A percentile compares a stretch with the other conserved stretches of the same genome.
phyloP scores from a whole-genome alignment of 2,797 vertebrate genomes.

The Malurus splendens region DNA sequence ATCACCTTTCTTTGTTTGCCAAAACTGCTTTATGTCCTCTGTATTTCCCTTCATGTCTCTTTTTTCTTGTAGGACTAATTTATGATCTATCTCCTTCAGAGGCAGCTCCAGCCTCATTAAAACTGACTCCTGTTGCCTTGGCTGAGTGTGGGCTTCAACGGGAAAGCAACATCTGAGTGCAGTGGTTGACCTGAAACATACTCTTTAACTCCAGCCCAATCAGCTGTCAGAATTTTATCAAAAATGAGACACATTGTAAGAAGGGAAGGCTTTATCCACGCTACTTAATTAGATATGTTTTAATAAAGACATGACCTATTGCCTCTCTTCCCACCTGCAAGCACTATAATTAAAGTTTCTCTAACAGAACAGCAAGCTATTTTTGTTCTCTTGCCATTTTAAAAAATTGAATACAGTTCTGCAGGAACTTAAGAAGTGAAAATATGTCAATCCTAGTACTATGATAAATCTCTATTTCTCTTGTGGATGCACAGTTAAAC shows the following conservation, averaged over 20 bases:
- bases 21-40: constrained; percentile 11
- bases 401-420: background rate
- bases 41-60: background rate
- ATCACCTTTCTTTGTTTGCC: constrained; percentile 22
- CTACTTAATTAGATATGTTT: constrained; percentile 18
- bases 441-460: background rate
- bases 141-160: background rate
- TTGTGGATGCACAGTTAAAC: background rate
- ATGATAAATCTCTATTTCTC: background rate
- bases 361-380: background rate
- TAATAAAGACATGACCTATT: constrained; percentile 32
- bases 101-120: constrained; percentile 57
- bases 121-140: constrained; percentile 44
- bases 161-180: background rate
- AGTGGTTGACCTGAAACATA: background rate
- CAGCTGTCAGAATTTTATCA: constrained; percentile 38
- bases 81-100: background rate
- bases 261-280: background rate
- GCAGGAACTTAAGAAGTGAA: background rate
- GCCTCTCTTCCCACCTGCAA: constrained; percentile 31
- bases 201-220: constrained; percentile 12
- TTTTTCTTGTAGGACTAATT: constrained; percentile 20
- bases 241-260: background rate
- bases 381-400: background rate
- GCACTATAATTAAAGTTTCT: constrained; percentile 36